Evolutionary conservation across 2,113 vertebrate species (phyloP), one percentile per base, ranked within the genome.

Genomic region (Passerina amoena): DNA sequence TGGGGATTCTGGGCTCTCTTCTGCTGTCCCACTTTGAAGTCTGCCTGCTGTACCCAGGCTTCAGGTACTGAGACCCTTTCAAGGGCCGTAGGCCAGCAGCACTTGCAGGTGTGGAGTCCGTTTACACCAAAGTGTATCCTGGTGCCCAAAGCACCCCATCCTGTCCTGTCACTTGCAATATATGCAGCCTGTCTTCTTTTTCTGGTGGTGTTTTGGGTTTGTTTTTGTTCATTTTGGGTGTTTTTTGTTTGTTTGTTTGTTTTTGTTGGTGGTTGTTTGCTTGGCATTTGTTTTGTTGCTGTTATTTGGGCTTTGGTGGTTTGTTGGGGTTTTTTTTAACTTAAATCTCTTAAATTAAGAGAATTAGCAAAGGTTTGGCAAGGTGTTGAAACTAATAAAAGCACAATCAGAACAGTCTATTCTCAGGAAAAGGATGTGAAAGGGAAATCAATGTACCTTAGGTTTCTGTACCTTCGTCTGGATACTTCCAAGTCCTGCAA

Each of bases 391-490:
- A 24, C 42, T 44, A 57, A 35, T 24, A 68, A 53, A 84, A 63
- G 10, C 37, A 27, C 9, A 45, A 40, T 45, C 53, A 77, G 65
- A 91, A 57, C 19, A 68, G 27, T 56, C 25, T 75, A 0, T 53
- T 86, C 35, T 82, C 28, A 48, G 38, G 12, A 90, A 33, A 66
- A 60, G 25, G 21, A 63, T 21, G 25, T 22, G 24, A 50, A 76
- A 63, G 11, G 82, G 9, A 82, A 91, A 50, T 57, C 30, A 79
- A 65, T 82, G 50, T 97, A 97, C 90, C 94, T 96, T 96, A 70
- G 83, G 3, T 76, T 94, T 95, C 72, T 86, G 92, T 92, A 84
- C 73, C 72, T 94, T 96, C 56, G 76, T 59, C 64, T 56, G 65
- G 78, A 35, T 51, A 64, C 48, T 84, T 91, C 63, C 69, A 48